Evolutionary conservation across 2,797 vertebrate species (phyloP), one percentile per base, ranked within the genome.

Genomic region (Cheirogaleus major): DNA sequence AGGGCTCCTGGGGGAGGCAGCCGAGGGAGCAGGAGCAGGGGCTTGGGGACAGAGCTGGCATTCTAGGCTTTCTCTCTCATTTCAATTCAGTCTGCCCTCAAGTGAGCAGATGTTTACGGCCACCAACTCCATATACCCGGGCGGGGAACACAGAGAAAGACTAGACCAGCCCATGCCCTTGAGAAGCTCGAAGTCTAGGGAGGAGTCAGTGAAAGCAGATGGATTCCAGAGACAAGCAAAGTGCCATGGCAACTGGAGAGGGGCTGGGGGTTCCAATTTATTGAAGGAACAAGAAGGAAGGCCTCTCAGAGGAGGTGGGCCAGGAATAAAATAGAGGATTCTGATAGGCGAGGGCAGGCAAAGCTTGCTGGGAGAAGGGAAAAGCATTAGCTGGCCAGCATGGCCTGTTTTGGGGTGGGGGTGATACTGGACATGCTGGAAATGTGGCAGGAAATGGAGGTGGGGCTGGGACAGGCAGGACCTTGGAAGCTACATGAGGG

Each of bases 191-290:
- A 38, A 81, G 75, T 93, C 91, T 93, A 92, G 89, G 91, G 94
- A 92, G 93, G 90, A 81, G 91, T 95, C 89, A 75, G 27, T 17
- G 63, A 69, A 86, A 83, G 86, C 96, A 98, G 94, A 94, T 91
- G 93, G 92, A 76, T 79, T 61, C 57, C 95, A 70, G 91, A 93
- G 70, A 90, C 32, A 86, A 91, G 84, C 80, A 63, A 61, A 94
- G 86, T 85, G 76, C 93, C 97, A 96, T 85, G 87, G 97, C 93
- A 97, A 97, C 96, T 89, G 86, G 63, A 91, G 86, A 94, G 78
- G 80, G 88, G 87, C 22, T n/a, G 59, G 38, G 85, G 75, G 67
- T 75, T 90, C 63, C 55, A 38, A 20, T 30, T 72, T 22, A 55
- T 14, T 30, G 84, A 50, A 91, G 52, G 75, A 86, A 59, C 43